These are phyloP conservation scores for Sebastes jordani DNA, from an alignment of 2,797 vertebrate species.

Conservation along the genomic window DNA sequence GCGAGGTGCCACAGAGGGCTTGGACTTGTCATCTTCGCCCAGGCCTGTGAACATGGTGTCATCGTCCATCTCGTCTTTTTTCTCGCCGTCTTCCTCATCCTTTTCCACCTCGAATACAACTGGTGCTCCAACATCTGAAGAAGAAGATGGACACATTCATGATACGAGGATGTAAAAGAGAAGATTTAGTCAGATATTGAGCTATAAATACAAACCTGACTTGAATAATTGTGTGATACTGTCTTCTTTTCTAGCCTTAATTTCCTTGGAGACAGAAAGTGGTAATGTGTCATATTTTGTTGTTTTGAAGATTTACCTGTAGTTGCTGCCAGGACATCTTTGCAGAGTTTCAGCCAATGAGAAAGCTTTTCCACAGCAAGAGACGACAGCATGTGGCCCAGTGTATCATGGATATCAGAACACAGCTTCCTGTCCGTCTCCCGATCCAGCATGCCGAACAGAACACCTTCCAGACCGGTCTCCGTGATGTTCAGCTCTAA, in stretches of 20 bases:
- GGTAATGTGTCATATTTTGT: neutral
- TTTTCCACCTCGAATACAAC: conserved; percentile 87
- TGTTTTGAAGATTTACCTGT: conserved; percentile 84
- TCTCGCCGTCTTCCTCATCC: conserved; percentile 94
- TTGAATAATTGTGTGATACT: neutral
- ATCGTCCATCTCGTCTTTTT: conserved; percentile 98
- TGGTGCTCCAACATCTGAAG: conserved; percentile 88
- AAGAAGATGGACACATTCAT: neutral
- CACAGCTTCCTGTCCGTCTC: conserved; percentile 97
- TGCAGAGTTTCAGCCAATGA: conserved; percentile 98
- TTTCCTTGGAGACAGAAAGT: neutral
- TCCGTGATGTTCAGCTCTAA: conserved; percentile 95
- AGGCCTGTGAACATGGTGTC: conserved; percentile 97
- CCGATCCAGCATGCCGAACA: conserved; percentile 97
- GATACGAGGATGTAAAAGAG: neutral
- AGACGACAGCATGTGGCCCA: conserved; percentile 98
- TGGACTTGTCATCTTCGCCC: conserved; percentile 95
- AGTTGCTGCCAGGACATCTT: conserved; percentile 96
- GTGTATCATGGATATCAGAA: conserved; percentile 96
- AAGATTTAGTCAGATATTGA: neutral
- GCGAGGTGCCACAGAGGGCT: conserved; percentile 96
- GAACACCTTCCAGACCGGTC: conserved; percentile 94
- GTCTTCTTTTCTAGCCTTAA: neutral
- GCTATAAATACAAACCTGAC: neutral
- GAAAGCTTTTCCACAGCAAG: conserved; percentile 96